Evolutionary conservation across 2,888 invertebrate genomes (phyloP).

Genomic region (Pyrochroa serraticornis): DNA sequence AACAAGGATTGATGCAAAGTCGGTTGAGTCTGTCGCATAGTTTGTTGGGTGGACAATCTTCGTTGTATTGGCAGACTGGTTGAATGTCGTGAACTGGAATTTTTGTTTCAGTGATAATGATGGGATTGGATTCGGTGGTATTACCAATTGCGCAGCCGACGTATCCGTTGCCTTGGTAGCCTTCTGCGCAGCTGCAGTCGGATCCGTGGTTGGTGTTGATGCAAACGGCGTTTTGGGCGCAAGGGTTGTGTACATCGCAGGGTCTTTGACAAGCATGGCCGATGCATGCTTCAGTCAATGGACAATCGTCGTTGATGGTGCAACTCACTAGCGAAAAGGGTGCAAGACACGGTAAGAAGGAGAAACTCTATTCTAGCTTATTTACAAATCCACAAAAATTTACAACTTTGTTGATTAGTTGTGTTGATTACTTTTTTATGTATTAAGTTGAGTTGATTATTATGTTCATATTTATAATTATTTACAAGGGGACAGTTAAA

Average conservation of each 20-base stretch:
- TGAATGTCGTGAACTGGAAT: constrained; percentile 51
- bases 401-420: constrained; percentile 27
- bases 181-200: constrained; percentile 85
- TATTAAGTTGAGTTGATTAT: constrained; percentile 3
- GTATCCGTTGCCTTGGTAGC: constrained; percentile 86
- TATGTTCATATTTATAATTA: constrained; percentile 3
- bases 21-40: constrained; percentile 84
- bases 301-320: constrained; percentile 84
- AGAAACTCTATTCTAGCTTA: constrained; percentile 37
- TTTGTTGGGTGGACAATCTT: constrained; percentile 87
- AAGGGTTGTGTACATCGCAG: constrained; percentile 84
- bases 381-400: constrained; percentile 31
- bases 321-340: constrained; percentile 75
- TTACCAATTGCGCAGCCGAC: constrained; percentile 81
- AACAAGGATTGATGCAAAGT: constrained; percentile 82
- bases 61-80: constrained; percentile 85
- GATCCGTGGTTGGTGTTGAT: constrained; percentile 87
- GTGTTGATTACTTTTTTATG: constrained; percentile 21
- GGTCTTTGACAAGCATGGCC: constrained; percentile 85
- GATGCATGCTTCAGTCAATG: constrained; percentile 84
- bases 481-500: constrained; percentile 25
- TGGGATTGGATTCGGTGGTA: constrained; percentile 7
- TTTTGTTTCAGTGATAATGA: neutral
- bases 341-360: constrained; percentile 34
- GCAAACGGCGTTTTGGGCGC: constrained; percentile 82